phyloP scores from a whole-genome alignment of 2,797 vertebrate species.

The Phrynocephalus vlangalii region DNA sequence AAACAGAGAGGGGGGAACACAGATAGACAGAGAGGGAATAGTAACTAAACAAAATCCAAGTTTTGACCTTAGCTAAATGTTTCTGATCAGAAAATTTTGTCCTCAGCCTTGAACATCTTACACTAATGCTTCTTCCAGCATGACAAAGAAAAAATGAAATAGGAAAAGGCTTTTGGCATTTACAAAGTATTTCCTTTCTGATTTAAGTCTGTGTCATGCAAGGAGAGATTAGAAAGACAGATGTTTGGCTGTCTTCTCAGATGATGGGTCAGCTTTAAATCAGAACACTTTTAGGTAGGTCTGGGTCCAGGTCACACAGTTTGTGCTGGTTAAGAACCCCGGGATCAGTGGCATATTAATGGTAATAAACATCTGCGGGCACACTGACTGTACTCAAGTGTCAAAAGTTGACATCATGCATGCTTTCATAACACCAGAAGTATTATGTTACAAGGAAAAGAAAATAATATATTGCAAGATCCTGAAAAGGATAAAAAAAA shows the following conservation, averaged over 20 bases:
- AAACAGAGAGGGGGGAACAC: background rate
- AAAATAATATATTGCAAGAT: slow-evolving; percentile 6
- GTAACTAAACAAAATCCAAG: background rate
- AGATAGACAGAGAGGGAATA: background rate
- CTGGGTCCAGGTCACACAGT: background rate
- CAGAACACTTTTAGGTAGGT: background rate
- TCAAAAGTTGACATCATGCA: background rate
- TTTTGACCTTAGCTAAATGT: background rate
- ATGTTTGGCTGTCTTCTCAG: slow-evolving; percentile 8
- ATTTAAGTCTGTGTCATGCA: slow-evolving; percentile 16
- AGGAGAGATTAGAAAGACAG: slow-evolving; percentile 16
- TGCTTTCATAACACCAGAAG: background rate
- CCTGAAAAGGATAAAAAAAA: slow-evolving; percentile 6
- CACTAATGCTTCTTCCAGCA: background rate
- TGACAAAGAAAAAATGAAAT: background rate
- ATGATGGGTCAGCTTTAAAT: background rate
- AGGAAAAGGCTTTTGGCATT: background rate
- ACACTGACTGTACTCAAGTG: background rate
- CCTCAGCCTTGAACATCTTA: background rate
- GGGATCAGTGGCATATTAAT: background rate
- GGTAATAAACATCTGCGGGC: slow-evolving; percentile 1
- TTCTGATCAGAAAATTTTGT: background rate
- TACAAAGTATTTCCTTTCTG: background rate
- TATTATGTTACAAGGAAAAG: slow-evolving; percentile 37
- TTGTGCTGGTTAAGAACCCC: background rate